phyloP scores from a whole-genome alignment of 2,888 invertebrate genomes.

The Plebejus argus region DNA sequence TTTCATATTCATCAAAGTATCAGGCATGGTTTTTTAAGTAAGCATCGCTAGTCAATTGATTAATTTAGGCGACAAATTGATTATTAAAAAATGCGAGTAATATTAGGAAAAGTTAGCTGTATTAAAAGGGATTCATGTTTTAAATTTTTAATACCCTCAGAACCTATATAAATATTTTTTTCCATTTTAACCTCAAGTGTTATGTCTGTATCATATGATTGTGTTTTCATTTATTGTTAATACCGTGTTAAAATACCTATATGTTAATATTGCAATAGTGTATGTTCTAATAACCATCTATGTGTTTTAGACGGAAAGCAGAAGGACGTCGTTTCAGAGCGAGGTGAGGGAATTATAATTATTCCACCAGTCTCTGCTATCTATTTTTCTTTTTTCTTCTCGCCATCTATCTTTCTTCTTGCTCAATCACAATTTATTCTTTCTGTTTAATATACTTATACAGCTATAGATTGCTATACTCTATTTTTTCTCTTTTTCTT shows the following conservation, averaged over 20 bases:
- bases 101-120: background rate
- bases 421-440: background rate
- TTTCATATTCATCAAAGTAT: background rate
- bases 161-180: background rate
- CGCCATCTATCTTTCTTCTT: slow-evolving; percentile 4
- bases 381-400: slow-evolving; percentile 5
- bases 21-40: background rate
- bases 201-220: background rate
- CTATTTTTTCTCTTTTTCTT: background rate
- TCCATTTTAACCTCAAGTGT: background rate
- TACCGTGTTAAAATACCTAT: background rate
- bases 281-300: slow-evolving; percentile 25
- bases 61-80: background rate
- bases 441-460: background rate
- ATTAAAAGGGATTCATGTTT: no score
- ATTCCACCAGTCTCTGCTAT: slow-evolving; percentile 11
- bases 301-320: slow-evolving; percentile 62
- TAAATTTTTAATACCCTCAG: background rate
- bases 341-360: slow-evolving; percentile 52
- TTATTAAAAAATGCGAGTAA: background rate
- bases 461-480: background rate
- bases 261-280: slow-evolving; percentile 13
- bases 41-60: background rate
- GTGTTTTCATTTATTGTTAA: background rate
- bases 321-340: slow-evolving; percentile 65